Base-by-base conservation (phyloP, 2,113 vertebrate genomes). In the Ibidorhyncha struthersii region DNA sequence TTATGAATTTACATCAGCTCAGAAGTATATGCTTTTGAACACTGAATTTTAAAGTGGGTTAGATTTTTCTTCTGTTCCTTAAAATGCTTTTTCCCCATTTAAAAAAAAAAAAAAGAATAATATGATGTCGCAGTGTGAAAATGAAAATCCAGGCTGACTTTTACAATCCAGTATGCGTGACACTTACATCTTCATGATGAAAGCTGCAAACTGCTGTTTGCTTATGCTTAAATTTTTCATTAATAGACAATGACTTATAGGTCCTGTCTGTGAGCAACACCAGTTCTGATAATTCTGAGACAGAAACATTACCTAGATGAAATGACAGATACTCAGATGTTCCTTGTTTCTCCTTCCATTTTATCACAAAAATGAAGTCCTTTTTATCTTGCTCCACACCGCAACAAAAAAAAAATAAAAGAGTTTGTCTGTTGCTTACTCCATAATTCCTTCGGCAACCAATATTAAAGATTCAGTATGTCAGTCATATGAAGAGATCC, bases 1-100 rank as follows among this genome's bases (percentile, higher is more conserved):
- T 66, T 88, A 90, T 29, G 67, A 97, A 97, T 95, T 89, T 69
- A 89, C 43, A 93, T 77, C 73, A 92, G 85, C 45, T 95, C 70
- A 81, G 66, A 94, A 94, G 29, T 62, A 85, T 50, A 81, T 27
- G 56, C 32, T 62, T 82, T 26, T 74, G 90, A 89, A 91, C 32
- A 72, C 29, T 77, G 66, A 92, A 95, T 96, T 94, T 92, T 69
- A 20, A 97, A 93, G 61, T 32, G 34, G 13, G 27, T 81, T 90
- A 77, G 27, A 49, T 76, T 87, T 96, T 83, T 86, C 45, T 66
- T 38, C 67, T 90, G 15, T 82, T 72, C 72, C 52, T 89, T 61
- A 80, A 93, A 65, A 65, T 52, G 23, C 27, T 53, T 41, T 62
- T 93, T 82, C 8, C 13, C 22, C 58, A 40, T 18, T 36, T 32